phyloP scores from a whole-genome alignment of 30 jellyfish, hydroid and myxozoan species.

The Sanderia malayensis region DNA sequence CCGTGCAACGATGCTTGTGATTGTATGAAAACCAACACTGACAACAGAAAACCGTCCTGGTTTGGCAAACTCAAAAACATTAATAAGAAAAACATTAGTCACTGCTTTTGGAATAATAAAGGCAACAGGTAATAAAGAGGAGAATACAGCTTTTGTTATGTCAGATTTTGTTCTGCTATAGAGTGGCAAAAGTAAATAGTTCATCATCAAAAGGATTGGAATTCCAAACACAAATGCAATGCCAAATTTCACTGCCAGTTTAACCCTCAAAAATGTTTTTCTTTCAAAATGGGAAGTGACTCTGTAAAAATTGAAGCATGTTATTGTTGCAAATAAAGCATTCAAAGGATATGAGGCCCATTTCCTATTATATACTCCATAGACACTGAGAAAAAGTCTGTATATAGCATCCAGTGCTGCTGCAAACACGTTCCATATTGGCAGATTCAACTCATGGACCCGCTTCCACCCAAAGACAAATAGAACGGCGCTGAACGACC shows the following conservation, averaged over 20 bases:
- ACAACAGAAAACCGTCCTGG: constrained; percentile 27
- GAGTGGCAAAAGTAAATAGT: constrained; percentile 4
- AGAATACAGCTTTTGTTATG: constrained; percentile 39
- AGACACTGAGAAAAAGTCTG: constrained; percentile 8
- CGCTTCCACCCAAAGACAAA: constrained; percentile 15
- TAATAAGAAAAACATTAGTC: constrained; percentile 40
- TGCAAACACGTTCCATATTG: constrained; percentile 19
- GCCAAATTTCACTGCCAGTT: constrained; percentile 34
- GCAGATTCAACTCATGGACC: not conserved
- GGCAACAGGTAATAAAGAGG: constrained; percentile 41
- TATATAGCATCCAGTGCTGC: constrained; percentile 12
- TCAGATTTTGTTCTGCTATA: constrained; percentile 15
- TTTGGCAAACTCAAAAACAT: constrained; percentile 25
- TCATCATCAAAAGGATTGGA: constrained; percentile 46
- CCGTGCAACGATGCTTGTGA: constrained; percentile 35
- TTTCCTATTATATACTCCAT: not conserved
- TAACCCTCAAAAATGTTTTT: not conserved
- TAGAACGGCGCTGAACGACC: constrained; percentile 11
- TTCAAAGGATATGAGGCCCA: constrained; percentile 18
- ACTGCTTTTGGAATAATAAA: constrained; percentile 59
- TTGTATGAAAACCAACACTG: constrained; percentile 57
- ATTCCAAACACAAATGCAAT: constrained; percentile 43
- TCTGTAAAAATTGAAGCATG: constrained; percentile 5
- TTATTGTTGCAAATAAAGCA: not conserved
- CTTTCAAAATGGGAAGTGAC: not conserved